Evolutionary conservation across 2,888 invertebrate genomes (phyloP), one percentile per base, ranked within the genome.

Genomic region (Amblyjoppa fuscipennis): DNA sequence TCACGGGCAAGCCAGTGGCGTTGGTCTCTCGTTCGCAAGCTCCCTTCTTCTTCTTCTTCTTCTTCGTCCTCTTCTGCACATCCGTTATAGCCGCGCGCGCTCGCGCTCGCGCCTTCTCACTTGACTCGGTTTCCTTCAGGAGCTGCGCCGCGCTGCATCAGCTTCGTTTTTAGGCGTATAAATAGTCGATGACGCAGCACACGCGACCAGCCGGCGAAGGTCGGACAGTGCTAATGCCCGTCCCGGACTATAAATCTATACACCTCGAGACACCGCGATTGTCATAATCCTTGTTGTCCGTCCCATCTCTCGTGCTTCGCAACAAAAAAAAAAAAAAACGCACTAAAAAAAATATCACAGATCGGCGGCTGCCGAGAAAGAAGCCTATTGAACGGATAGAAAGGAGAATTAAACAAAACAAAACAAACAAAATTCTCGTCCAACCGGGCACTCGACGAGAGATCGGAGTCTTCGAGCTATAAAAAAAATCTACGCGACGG

Each of bases 181-280:
- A 91, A 91, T 91, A 92, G 91, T 91, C 89, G 89, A 89, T 91
- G 92, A 92, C 91, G 90, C 87, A 89, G 78, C 81, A 78, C 81
- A 76, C 87, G 79, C 82, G 80, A 89, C 89, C 85, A 83, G 82
- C 87, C 87, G 75, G 88, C 81, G 91, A 92, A 91, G 91, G 90
- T 90, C 91, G 88, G 74, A 66, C 84, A 61, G 74, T 11, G 51
- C 70, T 88, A 84, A 88, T 87, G 88, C 87, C 87, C 81, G 85
- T 75, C 64, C 20, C 75, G 45, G 34, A 25, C 84, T 51, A 83
- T 81, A 81, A 81, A 83, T 81, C 53, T 38, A 78, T 13, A 13
- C 68, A 85, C 83, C 74, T 68, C 41, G 80, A 56, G 66, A 73
- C 51, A 79, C 66, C 41, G 41, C 56, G 28, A 79, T 81, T 76